phyloP scores from a whole-genome alignment of 1,140 invertebrate species.

The Drosophila busckii region DNA sequence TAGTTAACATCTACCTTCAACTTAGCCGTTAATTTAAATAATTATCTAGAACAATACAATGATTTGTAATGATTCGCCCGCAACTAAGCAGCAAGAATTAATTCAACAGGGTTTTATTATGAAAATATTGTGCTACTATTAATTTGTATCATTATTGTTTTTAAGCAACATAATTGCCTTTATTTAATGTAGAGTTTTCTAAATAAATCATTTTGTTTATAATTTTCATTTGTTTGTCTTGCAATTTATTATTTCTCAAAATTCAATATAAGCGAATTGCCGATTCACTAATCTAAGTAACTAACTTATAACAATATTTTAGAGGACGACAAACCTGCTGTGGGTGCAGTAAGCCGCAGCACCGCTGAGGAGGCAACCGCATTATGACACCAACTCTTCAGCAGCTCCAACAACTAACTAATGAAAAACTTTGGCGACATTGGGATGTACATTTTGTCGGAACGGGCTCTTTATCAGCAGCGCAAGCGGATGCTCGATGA shows the following conservation, averaged over 20 bases:
- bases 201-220: conserved; percentile 70
- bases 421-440: conserved; percentile 74
- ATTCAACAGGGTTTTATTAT: conserved; percentile 50
- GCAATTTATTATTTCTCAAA: conserved; percentile 4
- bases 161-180: conserved; percentile 36
- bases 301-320: neutral
- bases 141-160: conserved; percentile 26
- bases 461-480: conserved; percentile 62
- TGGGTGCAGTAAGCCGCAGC: conserved; percentile 45
- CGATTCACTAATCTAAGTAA: too few relatives aligned
- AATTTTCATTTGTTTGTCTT: conserved; percentile 28
- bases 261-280: too few relatives aligned
- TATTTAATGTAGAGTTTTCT: conserved; percentile 63
- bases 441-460: conserved; percentile 71
- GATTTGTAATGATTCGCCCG: conserved; percentile 57
- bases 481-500: conserved; percentile 71
- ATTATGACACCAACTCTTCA: conserved; percentile 78
- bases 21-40: conserved; percentile 57
- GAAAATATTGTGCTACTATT: conserved; percentile 19
- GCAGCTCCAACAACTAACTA: conserved; percentile 73
- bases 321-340: conserved; percentile 54
- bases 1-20: conserved; percentile 77
- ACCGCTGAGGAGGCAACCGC: conserved; percentile 66
- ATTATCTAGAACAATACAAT: conserved; percentile 57
- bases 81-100: conserved; percentile 42